Base-by-base conservation (phyloP, 2,888 invertebrate species). In the Gisinianus flammeolus region DNA sequence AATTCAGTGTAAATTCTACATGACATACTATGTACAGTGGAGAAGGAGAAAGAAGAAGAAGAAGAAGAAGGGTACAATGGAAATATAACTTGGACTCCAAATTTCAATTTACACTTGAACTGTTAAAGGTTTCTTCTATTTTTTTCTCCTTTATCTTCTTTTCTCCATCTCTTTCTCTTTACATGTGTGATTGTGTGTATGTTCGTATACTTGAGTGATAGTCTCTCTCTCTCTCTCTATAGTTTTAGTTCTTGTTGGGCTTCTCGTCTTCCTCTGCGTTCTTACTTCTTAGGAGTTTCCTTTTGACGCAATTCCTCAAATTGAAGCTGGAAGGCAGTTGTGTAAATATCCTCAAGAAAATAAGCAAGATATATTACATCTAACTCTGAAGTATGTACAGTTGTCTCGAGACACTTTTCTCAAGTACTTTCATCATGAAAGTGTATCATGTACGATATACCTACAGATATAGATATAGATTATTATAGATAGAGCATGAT, bases 291-390 rank as follows among this genome's bases (percentile, higher is more conserved):
- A 44, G 44, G 2, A 44, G 44, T 26, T 62, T 62, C 28, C 28
- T 28, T 62, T 62, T 62, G 62, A 62, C 62, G 24, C 62, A 62
- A 62, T 62, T 62, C 24, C 28, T 44, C 44, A 44, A 44, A 44
- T 44, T 12, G 62, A 62, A 62, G 62, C 62, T 62, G 22, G 62
- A 44, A 62, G 62, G 62, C 28, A 62, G 28, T 62, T 62, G 62
- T 62, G 62, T 62, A 62, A 62, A 62, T 62, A 62, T 62, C 62
- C 62, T 44, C 62, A 62, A 62, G 62, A 62, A 62, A 62, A 62
- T 62, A 62, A 62, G 62, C 62, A 62, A 62, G 62, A 62, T 62
- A 16, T 62, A 62, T 62, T 22, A 26, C 62, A 44, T 44, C 6
- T 1, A 44, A 6, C 44, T 16, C 44, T 44, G 44, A 44, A 44